Base-by-base conservation (phyloP, 2,888 invertebrate species). In the Drosophila macrothrix region DNA sequence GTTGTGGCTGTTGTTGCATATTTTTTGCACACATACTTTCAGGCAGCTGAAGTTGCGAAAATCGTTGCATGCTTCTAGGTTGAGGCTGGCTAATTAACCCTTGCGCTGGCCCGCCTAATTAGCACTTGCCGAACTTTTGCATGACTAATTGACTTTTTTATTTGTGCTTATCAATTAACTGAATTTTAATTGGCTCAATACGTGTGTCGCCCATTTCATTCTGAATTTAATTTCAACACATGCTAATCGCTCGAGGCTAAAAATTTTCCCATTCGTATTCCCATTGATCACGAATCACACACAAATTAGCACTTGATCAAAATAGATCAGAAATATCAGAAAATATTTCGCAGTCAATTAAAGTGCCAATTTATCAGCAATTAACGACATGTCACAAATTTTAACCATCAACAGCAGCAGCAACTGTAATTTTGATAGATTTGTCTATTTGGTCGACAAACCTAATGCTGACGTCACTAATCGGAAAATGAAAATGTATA, bases 291-390 rank as follows among this genome's bases (percentile, higher is more conserved):
- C 46, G 16, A 46, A 82, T 80, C 80, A 71, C 83, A 80, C 83
- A 83, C 67, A 70, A 84, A 83, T 83, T 83, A 85, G 39, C 83
- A 64, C 56, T 70, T 76, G 73, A 78, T 88, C 83, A 82, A 85
- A 90, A 84, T 85, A 85, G 80, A 68, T 74, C 61, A 68, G 39
- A 58, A 52, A 55, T 67, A 55, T 67, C 41, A 67, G 55, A 71
- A 77, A 87, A 78, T 74, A 84, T 84, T 84, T 84, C 85, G 64
- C 81, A 76, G 70, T 39, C 49, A 62, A 73, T 76, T 88, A 41
- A 73, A 52, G 31, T 35, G 41, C 52, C 50, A 56, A 63, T 71
- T 82, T 80, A 66, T 65, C 61, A 53, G 49, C 50, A 76, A 82
- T 84, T 90, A 88, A 33, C 80, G 60, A 9, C 39, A n/a, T 19